Percentiles rank a stretch among this genome's conserved stretches.
These are phyloP conservation scores for Drosophila sturtevanti DNA, from an alignment of 1,140 invertebrate genomes.

Conservation along the genomic window DNA sequence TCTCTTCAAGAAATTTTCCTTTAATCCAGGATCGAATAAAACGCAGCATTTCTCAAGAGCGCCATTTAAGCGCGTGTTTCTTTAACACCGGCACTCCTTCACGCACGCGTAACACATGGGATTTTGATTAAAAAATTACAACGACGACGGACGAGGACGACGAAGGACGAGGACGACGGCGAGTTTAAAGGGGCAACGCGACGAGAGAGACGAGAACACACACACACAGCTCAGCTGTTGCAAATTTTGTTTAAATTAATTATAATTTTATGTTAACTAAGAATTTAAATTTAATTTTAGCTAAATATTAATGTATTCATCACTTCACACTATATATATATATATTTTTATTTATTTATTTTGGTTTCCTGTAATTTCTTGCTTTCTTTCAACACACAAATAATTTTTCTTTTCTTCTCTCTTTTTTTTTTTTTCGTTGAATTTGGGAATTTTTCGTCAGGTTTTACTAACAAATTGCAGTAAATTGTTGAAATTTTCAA, in stretches of 20 bases:
- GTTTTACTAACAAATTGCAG: conserved; percentile 69
- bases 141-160: conserved; percentile 11
- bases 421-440: conserved; percentile 47
- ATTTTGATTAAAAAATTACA: background rate
- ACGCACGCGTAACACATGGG: background rate
- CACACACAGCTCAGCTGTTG: conserved; percentile 48
- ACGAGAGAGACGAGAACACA: background rate
- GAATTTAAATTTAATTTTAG: conserved; percentile 57
- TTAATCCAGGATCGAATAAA: background rate
- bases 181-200: conserved; percentile 26
- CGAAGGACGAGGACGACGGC: conserved; percentile 26
- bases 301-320: conserved; percentile 29
- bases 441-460: conserved; percentile 57
- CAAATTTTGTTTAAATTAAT: background rate
- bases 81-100: background rate
- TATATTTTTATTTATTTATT: conserved; percentile 31
- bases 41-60: background rate
- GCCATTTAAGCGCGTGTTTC: background rate
- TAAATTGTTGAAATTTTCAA: conserved; percentile 69
- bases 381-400: conserved; percentile 9
- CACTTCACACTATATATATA: conserved; percentile 7
- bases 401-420: conserved; percentile 23
- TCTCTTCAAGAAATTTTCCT: background rate
- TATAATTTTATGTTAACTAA: conserved; percentile 47
- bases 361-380: conserved; percentile 35